phyloP scores from a whole-genome alignment of 2,888 invertebrate species.

The Serripes groenlandicus region DNA sequence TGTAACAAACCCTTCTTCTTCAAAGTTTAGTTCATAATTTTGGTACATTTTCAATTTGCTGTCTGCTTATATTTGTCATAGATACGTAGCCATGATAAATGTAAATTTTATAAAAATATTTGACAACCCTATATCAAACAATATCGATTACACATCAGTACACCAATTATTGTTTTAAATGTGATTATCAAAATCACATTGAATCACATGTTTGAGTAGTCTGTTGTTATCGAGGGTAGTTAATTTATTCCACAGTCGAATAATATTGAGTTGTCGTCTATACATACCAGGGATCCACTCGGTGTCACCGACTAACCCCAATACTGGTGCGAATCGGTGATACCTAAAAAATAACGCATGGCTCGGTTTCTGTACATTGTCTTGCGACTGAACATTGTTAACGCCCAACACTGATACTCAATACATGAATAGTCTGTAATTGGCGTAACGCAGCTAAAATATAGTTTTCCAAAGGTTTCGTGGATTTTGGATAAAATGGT shows the following conservation, averaged over 20 bases:
- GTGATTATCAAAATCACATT: neutral
- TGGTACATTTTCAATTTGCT: neutral
- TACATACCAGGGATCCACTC: neutral
- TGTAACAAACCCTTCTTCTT: no score
- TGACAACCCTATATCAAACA: neutral
- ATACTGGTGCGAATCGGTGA: neutral
- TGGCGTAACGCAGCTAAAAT: neutral
- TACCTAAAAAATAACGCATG: neutral
- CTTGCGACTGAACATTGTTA: neutral
- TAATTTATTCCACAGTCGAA: neutral
- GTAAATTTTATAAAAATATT: neutral
- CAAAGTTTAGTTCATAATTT: no score
- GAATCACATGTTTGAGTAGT: neutral
- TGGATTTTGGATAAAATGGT: neutral
- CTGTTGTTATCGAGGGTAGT: neutral
- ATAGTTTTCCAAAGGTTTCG: neutral
- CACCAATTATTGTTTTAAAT: slow-evolving; percentile 1
- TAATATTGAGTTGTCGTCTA: neutral
- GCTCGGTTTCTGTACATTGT: neutral
- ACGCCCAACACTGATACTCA: neutral
- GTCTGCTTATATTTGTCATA: neutral
- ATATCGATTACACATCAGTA: neutral
- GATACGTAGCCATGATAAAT: neutral
- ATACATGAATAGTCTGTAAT: neutral
- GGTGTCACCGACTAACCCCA: neutral